phyloP scores from a whole-genome alignment of 2,113 vertebrate genomes.

The Ciconia stormi region DNA sequence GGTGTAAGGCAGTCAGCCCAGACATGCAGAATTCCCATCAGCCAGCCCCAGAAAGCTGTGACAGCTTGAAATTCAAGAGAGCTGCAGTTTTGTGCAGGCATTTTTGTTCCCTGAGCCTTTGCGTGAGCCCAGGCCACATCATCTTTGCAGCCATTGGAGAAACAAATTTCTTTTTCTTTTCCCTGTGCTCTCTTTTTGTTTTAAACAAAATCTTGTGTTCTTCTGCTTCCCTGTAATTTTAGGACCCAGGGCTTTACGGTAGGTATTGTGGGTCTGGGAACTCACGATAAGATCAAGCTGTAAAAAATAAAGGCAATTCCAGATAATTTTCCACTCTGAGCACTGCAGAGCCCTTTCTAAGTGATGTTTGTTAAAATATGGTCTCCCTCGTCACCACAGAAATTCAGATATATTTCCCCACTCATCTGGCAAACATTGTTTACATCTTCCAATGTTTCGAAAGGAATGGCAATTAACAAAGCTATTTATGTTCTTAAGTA shows the following conservation, averaged over 20 bases:
- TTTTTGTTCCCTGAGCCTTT: neutral
- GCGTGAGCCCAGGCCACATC: neutral
- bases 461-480: slow-evolving; percentile 25
- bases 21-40: neutral
- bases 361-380: neutral
- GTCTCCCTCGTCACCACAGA: neutral
- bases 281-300: neutral
- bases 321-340: neutral
- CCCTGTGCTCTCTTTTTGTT: neutral
- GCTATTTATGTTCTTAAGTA: neutral
- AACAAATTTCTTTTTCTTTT: neutral
- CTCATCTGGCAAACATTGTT: neutral
- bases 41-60: neutral
- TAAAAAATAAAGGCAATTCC: neutral
- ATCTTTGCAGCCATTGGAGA: neutral
- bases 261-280: neutral
- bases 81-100: accelerated
- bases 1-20: too few relatives aligned
- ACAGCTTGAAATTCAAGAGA: neutral
- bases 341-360: neutral
- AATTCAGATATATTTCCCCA: neutral
- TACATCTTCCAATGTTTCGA: neutral
- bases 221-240: neutral
- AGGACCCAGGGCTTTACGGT: neutral
- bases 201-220: neutral